Base-by-base conservation (phyloP, 1,140 invertebrate genomes). In the Aphelinus atriplicis region DNA sequence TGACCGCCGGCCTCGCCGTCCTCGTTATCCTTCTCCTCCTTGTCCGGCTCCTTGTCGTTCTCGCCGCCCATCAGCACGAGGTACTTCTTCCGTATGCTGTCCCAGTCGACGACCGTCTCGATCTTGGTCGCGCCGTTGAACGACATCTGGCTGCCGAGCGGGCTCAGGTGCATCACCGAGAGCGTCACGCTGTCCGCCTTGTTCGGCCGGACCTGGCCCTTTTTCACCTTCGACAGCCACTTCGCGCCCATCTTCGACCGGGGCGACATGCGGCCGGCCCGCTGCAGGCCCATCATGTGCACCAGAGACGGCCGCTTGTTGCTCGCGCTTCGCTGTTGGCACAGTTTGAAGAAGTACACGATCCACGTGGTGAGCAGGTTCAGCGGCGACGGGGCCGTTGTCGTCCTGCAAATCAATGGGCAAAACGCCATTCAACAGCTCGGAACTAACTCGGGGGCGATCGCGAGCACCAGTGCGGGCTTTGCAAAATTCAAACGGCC, bases 291-390 rank as follows among this genome's bases (percentile, higher is more conserved):
- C 84, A 95, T 93, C 92, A 95, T 94, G 83, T 95, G 94, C 10
- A 95, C 93, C 79, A 96, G 84, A 83, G 94, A 95, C 57, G 94
- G 94, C 62, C 94, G 90, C 84, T 95, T 95, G 84, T 93, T 92
- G 82, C 92, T 92, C 73, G 89, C 90, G 1, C 79, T 76, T 9
- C 83, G 81, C 66, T 88, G 92, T 87, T 94, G 94, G 89, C 94
- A 95, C 74, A 94, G 89, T 79, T 95, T 92, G 76, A 95, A 92
- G 79, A 96, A 90, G 89, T 95, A 96, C 87, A 96, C 94, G 61
- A 96, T 90, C 95, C 95, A 96, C 56, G 97, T 97, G 9, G 97
- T 98, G 80, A 99, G 91, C 73, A 99, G 91, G 87, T 99, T 99
- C 63, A 99, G 91, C 0, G 98, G 98, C 42, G 98, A 97, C 1